phyloP scores from a whole-genome alignment of 2,888 invertebrate species.

The Papilio gigon region DNA sequence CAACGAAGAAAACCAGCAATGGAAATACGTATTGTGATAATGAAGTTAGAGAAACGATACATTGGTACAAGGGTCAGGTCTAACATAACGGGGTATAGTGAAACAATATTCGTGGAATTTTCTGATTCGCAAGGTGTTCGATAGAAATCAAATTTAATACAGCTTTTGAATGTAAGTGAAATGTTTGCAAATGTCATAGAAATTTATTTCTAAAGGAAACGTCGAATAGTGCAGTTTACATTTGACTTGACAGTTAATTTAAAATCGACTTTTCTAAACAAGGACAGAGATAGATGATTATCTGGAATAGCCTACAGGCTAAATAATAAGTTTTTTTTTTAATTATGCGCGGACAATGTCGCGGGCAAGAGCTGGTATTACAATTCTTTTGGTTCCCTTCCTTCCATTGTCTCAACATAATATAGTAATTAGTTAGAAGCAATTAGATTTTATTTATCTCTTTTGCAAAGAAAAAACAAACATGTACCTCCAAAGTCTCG shows the following conservation, averaged over 20 bases:
- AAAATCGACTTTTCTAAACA: too few relatives aligned
- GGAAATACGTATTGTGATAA: constrained; percentile 5
- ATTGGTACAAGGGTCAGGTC: constrained; percentile 16
- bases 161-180: constrained; percentile 19
- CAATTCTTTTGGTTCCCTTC: too few relatives aligned
- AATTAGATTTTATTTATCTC: too few relatives aligned
- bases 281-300: too few relatives aligned
- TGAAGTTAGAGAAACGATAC: neutral
- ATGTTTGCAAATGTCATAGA: constrained; percentile 4
- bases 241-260: too few relatives aligned
- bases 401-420: too few relatives aligned
- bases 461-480: neutral
- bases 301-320: too few relatives aligned
- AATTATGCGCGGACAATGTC: too few relatives aligned
- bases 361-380: too few relatives aligned
- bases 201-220: neutral
- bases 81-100: constrained; percentile 28
- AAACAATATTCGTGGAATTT: constrained; percentile 37
- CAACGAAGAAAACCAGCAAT: constrained; percentile 14
- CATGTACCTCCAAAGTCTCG: neutral
- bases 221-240: neutral
- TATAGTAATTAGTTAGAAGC: too few relatives aligned
- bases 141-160: constrained; percentile 36
- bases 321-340: too few relatives aligned
- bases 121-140: constrained; percentile 37